Base-by-base conservation (phyloP, 2,113 vertebrate genomes). In the Syngnathus scovelli region DNA sequence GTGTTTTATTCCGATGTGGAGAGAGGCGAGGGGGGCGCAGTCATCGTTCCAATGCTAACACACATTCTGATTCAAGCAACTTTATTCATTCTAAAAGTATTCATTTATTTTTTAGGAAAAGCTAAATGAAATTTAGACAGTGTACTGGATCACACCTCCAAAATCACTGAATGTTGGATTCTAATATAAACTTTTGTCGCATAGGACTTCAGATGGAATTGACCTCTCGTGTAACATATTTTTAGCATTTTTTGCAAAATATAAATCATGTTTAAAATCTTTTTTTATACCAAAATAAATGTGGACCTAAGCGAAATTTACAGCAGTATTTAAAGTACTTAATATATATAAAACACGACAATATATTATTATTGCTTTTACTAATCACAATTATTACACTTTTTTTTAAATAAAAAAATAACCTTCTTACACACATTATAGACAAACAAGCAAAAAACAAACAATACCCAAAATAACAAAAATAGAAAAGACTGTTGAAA, bases 21-120 rank as follows among this genome's bases (percentile, higher is more conserved):
- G 13, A 36, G 55, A 43, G 11, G 19, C 12, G 48, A 15, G 16
- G 48, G 27, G 48, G 6, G 33, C 7, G 43, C 49, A 70, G 59
- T 81, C 71, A 75, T 75, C 54, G 6, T 33, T 56, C 68, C 63
- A 59, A 48, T 71, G 62, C 59, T 75, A 38, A 39, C 27, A 71
- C 61, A 59, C 66, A 23, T 43, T 62, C 39, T 43, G 11, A 62
- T 62, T 43, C 39, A 43, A 43, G 60, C 60, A 43, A 4, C 60
- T 44, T 62, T 62, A 10, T 44, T 62, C 38, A 7, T 61, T 10
- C 9, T 11, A n/a, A 36, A 38, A 8, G 19, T n/a, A 38, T 21
- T 41, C 2, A 58, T 18, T 36, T 36, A 58, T 18, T 18, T 6
- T 33, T 13, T 1, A 15, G 6, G 11, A 58, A 58, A 36, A 18